These are phyloP conservation scores for Notarius lentiginosus DNA, from an alignment of 2,113 vertebrate species.

Conservation along the genomic window DNA sequence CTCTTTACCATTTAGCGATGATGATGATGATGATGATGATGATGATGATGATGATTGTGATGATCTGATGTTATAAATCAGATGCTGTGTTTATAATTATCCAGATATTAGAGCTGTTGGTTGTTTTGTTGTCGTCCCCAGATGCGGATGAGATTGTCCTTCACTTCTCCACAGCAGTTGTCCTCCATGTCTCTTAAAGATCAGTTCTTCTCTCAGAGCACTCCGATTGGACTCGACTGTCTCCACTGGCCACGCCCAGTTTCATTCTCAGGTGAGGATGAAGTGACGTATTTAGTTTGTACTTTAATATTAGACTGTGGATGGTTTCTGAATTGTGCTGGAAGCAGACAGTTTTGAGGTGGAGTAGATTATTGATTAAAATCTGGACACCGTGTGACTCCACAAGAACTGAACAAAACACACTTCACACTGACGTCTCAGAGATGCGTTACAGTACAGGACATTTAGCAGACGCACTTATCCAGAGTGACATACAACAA, in stretches of 20 bases:
- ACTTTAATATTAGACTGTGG: neutral
- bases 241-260: constrained; percentile 63
- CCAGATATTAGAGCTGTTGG: neutral
- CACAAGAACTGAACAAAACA: neutral
- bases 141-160: constrained; percentile 61
- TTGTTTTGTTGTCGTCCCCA: constrained; percentile 45
- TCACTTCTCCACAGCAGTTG: constrained; percentile 62
- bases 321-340: neutral
- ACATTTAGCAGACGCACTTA: too few relatives aligned
- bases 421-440: neutral
- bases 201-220: constrained; percentile 76
- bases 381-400: neutral
- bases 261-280: constrained; percentile 65
- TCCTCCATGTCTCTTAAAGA: constrained; percentile 66
- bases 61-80: neutral
- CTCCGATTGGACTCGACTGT: constrained; percentile 73
- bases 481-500: too few relatives aligned
- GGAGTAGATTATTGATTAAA: neutral
- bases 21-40: neutral
- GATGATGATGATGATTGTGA: neutral
- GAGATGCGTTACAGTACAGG: too few relatives aligned
- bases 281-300: neutral
- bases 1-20: neutral
- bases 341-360: neutral
- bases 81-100: neutral